These are phyloP conservation scores for Seriola dumerili DNA, from an alignment of 2,113 vertebrate species.

Conservation along the genomic window DNA sequence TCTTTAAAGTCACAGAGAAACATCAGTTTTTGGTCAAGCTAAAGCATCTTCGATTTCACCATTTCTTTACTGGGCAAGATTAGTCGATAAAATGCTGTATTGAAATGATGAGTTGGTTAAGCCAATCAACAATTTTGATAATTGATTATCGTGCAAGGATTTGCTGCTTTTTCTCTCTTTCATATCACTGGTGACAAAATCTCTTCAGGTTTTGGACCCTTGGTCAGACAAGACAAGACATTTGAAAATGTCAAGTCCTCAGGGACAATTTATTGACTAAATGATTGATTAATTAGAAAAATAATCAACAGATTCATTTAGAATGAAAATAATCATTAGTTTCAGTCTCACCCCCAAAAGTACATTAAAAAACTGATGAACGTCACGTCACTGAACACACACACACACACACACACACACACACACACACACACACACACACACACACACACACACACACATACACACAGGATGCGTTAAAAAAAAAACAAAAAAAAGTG, in stretches of 20 bases:
- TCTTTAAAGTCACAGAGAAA: too few relatives aligned
- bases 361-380: background rate
- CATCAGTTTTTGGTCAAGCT: too few relatives aligned
- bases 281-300: background rate
- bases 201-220: background rate
- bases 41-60: background rate
- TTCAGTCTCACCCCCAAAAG: background rate
- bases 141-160: background rate
- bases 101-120: too few relatives aligned
- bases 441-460: background rate
- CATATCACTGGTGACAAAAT: background rate
- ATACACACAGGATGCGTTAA: slow-evolving; percentile 17
- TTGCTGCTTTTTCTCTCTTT: background rate
- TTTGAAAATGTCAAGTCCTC: background rate
- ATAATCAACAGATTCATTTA: background rate
- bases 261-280: background rate
- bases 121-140: too few relatives aligned
- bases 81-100: too few relatives aligned
- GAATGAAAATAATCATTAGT: background rate
- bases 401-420: background rate
- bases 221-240: background rate
- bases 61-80: background rate
- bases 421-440: slow-evolving; percentile 13
- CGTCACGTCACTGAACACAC: background rate
- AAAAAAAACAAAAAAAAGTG: background rate